These are phyloP conservation scores for Tolypeutes matacus DNA, from an alignment of 2,797 vertebrate genomes.

Conservation along the genomic window DNA sequence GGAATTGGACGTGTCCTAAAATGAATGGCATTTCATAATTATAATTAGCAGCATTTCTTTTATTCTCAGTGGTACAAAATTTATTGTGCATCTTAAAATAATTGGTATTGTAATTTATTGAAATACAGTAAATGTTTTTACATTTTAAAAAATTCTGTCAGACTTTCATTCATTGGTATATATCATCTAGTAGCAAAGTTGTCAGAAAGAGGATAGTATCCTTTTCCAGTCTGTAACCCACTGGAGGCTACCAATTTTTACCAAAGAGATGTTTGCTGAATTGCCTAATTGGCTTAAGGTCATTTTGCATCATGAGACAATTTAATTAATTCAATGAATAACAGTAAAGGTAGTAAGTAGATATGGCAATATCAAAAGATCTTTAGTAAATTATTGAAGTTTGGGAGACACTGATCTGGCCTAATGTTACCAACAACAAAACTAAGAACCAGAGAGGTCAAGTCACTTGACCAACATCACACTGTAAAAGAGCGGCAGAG, in stretches of 20 bases:
- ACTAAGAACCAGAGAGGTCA: background rate
- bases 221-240: background rate
- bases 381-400: background rate
- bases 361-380: constrained; percentile 34
- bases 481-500: background rate
- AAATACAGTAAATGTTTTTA: background rate
- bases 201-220: constrained; percentile 26
- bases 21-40: constrained; percentile 4
- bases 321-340: constrained; percentile 19
- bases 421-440: constrained; percentile 20
- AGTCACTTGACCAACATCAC: background rate
- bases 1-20: background rate
- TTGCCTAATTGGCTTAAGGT: background rate
- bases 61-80: background rate
- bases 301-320: background rate
- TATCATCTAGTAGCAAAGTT: background rate
- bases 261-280: background rate
- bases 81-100: background rate
- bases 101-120: background rate
- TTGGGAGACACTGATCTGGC: background rate
- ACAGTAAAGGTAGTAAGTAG: background rate
- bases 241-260: background rate
- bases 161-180: background rate
- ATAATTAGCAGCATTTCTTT: background rate
- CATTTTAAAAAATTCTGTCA: constrained; percentile 2